These are phyloP conservation scores for Tiaroga cobitis DNA, from an alignment of 2,797 vertebrate species.

Conservation along the genomic window DNA sequence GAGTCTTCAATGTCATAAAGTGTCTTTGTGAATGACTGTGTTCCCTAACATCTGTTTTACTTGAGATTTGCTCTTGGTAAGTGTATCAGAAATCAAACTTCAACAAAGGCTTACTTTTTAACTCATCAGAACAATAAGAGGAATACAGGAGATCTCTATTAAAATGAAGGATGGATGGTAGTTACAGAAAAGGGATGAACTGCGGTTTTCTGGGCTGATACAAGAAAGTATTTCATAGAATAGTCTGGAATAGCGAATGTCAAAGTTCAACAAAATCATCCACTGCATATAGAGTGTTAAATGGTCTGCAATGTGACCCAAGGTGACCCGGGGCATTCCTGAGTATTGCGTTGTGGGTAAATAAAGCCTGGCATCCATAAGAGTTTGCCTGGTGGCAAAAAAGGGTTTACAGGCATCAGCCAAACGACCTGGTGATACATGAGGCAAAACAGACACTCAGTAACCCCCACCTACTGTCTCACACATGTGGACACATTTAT, in stretches of 20 bases:
- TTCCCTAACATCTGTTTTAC: not conserved
- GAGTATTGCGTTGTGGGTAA: slow-evolving; percentile 71
- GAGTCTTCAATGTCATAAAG: not conserved
- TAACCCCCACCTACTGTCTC: slow-evolving; percentile 51
- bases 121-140: not conserved
- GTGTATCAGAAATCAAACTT: not conserved
- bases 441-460: slow-evolving; percentile 60
- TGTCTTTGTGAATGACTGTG: not conserved
- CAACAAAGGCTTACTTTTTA: not conserved
- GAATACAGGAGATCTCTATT: not conserved
- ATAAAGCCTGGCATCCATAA: slow-evolving; percentile 67
- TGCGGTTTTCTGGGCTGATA: not conserved
- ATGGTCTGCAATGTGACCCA: slow-evolving; percentile 64
- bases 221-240: slow-evolving; percentile 4
- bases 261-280: slow-evolving; percentile 54
- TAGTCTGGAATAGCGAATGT: slow-evolving; percentile 11
- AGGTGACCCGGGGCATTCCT: slow-evolving; percentile 73
- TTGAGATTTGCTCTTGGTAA: not conserved
- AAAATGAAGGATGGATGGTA: not conserved
- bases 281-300: slow-evolving; percentile 69
- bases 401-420: slow-evolving; percentile 61
- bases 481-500: slow-evolving; percentile 32
- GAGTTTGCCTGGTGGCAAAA: slow-evolving; percentile 37
- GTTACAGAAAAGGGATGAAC: too few relatives aligned
- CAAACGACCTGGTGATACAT: slow-evolving; percentile 41